Evolutionary conservation across 2,888 invertebrate species (phyloP).

Genomic region (Eristalinus aeneus): DNA sequence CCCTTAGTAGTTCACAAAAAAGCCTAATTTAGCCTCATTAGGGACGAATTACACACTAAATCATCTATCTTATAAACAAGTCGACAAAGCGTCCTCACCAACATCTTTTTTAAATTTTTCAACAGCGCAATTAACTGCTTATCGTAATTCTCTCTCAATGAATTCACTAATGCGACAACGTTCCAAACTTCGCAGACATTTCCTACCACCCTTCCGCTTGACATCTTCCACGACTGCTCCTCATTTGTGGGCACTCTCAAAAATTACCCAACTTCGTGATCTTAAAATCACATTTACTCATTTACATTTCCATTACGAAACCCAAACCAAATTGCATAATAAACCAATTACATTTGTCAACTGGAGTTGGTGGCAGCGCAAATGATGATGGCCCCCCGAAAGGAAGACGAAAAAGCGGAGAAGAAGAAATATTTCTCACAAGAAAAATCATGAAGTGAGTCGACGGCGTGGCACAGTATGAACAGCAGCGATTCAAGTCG

Average conservation of each 20-base stretch:
- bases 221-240: not conserved
- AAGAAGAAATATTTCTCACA: not conserved
- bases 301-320: conserved; percentile 55
- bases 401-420: not conserved
- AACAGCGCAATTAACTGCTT: conserved; percentile 36
- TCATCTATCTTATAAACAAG: not conserved
- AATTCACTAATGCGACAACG: conserved; percentile 1
- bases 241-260: conserved; percentile 9
- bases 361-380: conserved; percentile 17
- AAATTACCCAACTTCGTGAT: conserved; percentile 53
- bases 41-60: not conserved
- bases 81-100: not conserved
- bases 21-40: not conserved
- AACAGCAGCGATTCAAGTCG: not conserved
- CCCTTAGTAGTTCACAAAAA: not conserved
- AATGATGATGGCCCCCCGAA: conserved; percentile 5
- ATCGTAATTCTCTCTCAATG: conserved; percentile 9
- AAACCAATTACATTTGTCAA: conserved; percentile 64
- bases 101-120: not conserved
- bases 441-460: not conserved
- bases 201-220: not conserved
- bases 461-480: not conserved
- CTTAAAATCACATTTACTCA: conserved; percentile 56
- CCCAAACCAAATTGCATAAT: conserved; percentile 61
- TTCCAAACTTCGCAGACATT: not conserved